These are phyloP conservation scores for Isurus oxyrinchus DNA, from an alignment of 2,113 vertebrate species.

Conservation along the genomic window DNA sequence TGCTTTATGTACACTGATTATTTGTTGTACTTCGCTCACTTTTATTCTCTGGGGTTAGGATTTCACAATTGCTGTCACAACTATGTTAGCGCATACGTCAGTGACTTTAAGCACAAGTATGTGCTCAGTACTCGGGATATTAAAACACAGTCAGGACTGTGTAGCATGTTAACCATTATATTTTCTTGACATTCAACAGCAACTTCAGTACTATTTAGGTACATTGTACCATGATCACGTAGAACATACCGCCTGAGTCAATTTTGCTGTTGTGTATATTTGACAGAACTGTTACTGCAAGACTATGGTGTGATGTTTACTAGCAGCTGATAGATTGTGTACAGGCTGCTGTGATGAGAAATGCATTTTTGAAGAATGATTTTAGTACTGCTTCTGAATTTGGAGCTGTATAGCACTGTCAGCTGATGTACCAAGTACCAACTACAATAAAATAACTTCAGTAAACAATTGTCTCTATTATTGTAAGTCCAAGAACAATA, in stretches of 20 bases:
- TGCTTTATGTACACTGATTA: neutral
- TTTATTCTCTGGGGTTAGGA: neutral
- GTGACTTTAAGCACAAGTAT: constrained; percentile 8
- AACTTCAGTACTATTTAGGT: neutral
- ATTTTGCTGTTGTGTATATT: constrained; percentile 35
- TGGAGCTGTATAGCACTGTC: constrained; percentile 56
- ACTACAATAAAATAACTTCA: constrained; percentile 66
- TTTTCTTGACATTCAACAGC: neutral
- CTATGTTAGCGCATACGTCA: neutral
- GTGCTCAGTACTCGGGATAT: neutral
- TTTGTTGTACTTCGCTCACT: constrained; percentile 12
- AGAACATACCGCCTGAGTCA: neutral
- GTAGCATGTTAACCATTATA: constrained; percentile 3
- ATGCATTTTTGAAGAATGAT: constrained; percentile 25
- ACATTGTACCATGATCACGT: neutral
- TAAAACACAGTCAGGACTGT: constrained; percentile 17
- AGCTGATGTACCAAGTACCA: constrained; percentile 69
- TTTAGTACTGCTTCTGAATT: constrained; percentile 50
- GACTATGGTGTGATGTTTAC: constrained; percentile 34
- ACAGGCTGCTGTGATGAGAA: constrained; percentile 25
- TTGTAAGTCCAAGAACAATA: neutral
- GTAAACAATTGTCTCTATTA: neutral
- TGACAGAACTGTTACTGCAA: constrained; percentile 30
- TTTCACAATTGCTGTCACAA: neutral
- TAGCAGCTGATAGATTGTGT: constrained; percentile 12